A percentile compares a stretch with the other conserved stretches of the same genome.
Conservation (phyloP, 2,797 vertebrate species). For the Platyrinchus mystaceus region DNA sequence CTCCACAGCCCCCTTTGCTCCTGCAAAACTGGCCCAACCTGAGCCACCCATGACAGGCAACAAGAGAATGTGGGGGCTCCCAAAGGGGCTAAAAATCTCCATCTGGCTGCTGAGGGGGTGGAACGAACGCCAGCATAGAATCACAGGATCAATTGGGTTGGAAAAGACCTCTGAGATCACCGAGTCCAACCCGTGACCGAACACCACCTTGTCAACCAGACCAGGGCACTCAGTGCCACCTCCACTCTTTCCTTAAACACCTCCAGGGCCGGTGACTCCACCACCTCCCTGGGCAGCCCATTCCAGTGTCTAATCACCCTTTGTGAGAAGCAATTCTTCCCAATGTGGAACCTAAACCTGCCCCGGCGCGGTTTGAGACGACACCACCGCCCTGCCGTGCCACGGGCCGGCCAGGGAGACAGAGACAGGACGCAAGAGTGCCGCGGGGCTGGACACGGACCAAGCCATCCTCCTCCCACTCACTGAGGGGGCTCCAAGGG, state of each 20-base stretch:
- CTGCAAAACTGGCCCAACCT: background rate
- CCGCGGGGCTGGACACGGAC: background rate
- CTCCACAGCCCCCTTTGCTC: background rate
- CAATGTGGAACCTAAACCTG: too few relatives aligned
- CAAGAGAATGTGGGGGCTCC: background rate
- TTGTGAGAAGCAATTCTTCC: background rate
- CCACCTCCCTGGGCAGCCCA: background rate
- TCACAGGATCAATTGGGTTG: background rate
- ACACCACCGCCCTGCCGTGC: accelerated
- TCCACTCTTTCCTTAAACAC: background rate
- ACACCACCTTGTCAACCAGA: background rate
- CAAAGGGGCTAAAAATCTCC: background rate
- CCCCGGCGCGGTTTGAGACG: too few relatives aligned
- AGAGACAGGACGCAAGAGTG: accelerated
- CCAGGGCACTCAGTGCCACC: background rate
- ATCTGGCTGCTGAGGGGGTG: accelerated
- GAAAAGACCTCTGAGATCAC: background rate
- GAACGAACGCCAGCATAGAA: background rate
- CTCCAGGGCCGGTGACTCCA: background rate
- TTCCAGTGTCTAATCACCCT: too few relatives aligned
- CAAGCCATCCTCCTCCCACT: accelerated
- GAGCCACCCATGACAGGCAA: background rate
- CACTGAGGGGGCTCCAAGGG: background rate
- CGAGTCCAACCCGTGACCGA: accelerated
- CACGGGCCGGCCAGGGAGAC: too few relatives aligned